phyloP scores from a whole-genome alignment of 1,140 invertebrate genomes.

The Geopemphigus sp. region DNA sequence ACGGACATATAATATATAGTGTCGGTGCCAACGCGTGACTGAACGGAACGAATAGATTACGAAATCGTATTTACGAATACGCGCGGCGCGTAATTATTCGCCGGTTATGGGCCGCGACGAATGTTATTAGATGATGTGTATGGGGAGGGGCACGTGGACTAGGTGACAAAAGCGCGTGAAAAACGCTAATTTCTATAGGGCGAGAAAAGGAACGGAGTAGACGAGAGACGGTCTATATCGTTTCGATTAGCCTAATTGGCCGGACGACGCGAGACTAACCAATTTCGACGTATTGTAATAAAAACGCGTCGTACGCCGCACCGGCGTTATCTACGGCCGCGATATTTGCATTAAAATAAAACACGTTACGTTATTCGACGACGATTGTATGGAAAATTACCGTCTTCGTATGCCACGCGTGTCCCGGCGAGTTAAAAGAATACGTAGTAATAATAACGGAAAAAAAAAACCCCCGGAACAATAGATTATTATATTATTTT shows the following conservation, averaged over 20 bases:
- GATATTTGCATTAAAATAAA: conserved; percentile 12
- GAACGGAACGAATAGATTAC: neutral
- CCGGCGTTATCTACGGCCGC: neutral
- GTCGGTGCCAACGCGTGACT: neutral
- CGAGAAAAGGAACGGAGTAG: no score
- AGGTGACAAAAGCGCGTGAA: neutral
- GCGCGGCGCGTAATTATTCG: neutral
- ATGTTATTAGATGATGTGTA: neutral
- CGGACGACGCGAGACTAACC: neutral
- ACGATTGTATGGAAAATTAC: neutral
- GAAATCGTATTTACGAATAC: neutral
- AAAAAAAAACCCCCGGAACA: neutral
- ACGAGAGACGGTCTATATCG: neutral
- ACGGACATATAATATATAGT: no score
- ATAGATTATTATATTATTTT: neutral
- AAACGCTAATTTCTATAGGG: neutral
- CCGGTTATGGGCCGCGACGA: neutral
- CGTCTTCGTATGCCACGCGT: neutral
- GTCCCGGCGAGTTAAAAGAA: neutral
- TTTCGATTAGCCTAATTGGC: conserved; percentile 16
- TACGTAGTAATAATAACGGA: neutral
- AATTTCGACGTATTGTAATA: neutral
- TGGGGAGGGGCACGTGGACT: neutral
- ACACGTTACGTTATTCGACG: neutral
- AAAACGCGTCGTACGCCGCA: neutral